A percentile compares a stretch with the other conserved stretches of the same genome.
Conservation (phyloP, 2,888 invertebrate species). For the Caenorhabditis sinica region DNA sequence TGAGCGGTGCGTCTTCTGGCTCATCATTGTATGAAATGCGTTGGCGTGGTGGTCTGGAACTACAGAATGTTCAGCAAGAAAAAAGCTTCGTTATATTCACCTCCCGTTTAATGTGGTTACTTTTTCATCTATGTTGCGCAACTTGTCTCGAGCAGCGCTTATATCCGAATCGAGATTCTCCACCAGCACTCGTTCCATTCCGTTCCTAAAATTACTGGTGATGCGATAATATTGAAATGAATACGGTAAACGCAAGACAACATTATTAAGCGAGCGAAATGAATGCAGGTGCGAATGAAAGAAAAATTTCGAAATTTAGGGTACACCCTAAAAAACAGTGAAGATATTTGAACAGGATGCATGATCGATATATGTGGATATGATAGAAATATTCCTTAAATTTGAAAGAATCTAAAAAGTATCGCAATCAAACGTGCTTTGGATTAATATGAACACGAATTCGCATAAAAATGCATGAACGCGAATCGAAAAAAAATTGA, state of each 20-base stretch:
- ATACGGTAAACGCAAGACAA: neutral
- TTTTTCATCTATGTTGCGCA: constrained; percentile 56
- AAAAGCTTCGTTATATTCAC: constrained; percentile 1
- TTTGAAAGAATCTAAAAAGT: no score
- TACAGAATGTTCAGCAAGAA: neutral
- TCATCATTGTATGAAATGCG: constrained; percentile 59
- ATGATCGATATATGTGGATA: no score
- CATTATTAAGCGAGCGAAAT: neutral
- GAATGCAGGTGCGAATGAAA: no score
- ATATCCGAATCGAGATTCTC: constrained; percentile 63
- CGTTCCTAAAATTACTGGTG: neutral
- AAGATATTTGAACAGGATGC: no score
- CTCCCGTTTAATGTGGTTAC: constrained; percentile 53
- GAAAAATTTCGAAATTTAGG: no score
- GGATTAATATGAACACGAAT: no score
- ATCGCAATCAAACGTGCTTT: no score
- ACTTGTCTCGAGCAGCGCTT: constrained; percentile 42
- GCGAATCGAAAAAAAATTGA: no score
- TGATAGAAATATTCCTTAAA: no score
- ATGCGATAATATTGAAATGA: neutral
- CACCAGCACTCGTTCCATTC: constrained; percentile 50
- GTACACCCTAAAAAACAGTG: no score
- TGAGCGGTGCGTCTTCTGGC: constrained; percentile 43
- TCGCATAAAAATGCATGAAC: no score
- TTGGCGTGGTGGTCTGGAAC: constrained; percentile 39